Evolutionary conservation across 2,113 vertebrate species (phyloP), one percentile per base, ranked within the genome.

Genomic region (Choloepus hoffmanni): DNA sequence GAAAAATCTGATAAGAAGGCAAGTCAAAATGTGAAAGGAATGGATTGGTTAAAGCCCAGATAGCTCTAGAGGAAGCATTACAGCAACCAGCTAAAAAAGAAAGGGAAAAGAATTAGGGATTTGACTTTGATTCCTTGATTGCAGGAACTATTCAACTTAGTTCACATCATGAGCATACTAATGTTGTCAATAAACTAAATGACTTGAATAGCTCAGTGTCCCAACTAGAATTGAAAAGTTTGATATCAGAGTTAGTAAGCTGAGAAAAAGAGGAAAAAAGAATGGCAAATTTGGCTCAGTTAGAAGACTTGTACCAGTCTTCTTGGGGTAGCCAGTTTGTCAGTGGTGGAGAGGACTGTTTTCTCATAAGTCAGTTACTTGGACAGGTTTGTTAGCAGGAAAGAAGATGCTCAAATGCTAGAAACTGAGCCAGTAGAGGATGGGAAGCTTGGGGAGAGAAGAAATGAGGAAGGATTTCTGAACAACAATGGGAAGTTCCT

Each of bases 251-350:
- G 97, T 99, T 99, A 3, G 98, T 99, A 15, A 99, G 99, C 97
- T 99, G 99, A 98, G 99, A 99, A 98, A 99, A 99, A 93, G 99
- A 99, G 96, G 99, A 99, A 98, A 99, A 99, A 60, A 19, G 58
- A 60, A 60, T 23, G 58, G 21, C 21, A 60, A 23, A 60, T 60
- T 23, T 60, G 58, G 99, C 99, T 36, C 99, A 99, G 97, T 96
- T 45, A 5, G 99, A 98, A 12, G 98, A 98, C 53, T 98, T 98
- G 78, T 98, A 98, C 91, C 97, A 99, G 79, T 98, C 97, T 33
- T 99, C 99, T 58, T 99, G 99, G 99, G 99, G 99, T 94, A 98
- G 98, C 96, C 99, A 99, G 67, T 98, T 98, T 94, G 98, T 98
- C 26, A 98, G 98, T 30, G 50, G 50, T 53, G 50, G 50, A 43